phyloP scores from a whole-genome alignment of 2,113 vertebrate genomes.

The Oriolus oriolus region DNA sequence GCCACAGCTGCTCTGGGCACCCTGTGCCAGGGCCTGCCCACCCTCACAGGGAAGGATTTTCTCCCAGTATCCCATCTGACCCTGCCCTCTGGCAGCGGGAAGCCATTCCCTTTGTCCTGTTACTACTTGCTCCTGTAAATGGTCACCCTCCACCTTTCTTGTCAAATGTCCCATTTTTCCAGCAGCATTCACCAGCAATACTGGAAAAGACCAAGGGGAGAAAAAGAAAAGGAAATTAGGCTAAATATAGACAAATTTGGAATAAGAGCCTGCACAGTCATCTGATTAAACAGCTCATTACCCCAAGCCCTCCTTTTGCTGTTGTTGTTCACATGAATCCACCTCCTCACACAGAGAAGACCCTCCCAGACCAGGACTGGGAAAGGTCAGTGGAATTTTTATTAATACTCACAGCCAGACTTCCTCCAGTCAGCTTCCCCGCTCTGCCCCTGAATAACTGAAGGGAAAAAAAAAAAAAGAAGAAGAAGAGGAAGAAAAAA shows the following conservation, averaged over 20 bases:
- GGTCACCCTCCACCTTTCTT: not conserved
- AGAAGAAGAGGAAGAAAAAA: not conserved
- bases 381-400: constrained; percentile 30
- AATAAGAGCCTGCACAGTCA: not conserved
- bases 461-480: not conserved
- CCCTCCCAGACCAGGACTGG: not conserved
- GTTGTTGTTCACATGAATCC: not conserved
- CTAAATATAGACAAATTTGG: not conserved
- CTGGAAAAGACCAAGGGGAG: not conserved
- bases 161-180: not conserved
- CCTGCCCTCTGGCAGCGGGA: not conserved
- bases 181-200: not conserved
- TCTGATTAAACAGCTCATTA: not conserved
- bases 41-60: not conserved
- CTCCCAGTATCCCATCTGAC: not conserved
- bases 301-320: not conserved
- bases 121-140: not conserved
- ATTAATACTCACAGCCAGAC: constrained; percentile 33
- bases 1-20: not conserved
- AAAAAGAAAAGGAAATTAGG: not conserved
- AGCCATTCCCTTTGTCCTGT: not conserved
- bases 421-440: constrained; percentile 27
- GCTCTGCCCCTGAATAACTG: not conserved
- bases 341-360: not conserved
- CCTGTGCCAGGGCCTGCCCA: not conserved